Base-by-base conservation (phyloP, 2,888 invertebrate genomes). In the Odontomyia ornata region DNA sequence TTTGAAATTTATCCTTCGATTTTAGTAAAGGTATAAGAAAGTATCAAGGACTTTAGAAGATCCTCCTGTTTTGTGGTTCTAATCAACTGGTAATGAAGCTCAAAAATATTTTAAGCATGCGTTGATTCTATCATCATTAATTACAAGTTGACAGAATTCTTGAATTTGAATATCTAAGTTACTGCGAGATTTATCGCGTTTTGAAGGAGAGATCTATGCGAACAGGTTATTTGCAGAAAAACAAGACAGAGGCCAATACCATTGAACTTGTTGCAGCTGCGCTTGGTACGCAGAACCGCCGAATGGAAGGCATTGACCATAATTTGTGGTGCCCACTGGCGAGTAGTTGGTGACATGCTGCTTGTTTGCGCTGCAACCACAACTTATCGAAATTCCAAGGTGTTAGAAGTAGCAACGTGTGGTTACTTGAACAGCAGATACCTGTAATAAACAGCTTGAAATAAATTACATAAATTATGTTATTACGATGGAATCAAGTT, bases 251-350 rank as follows among this genome's bases (percentile, higher is more conserved):
- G 69, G 47, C n/a, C 47, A 27, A 18, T 43, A 69, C 43, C 69
- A 69, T 69, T 69, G 69, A 69, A 69, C 69, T 69, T 69, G 69
- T 69, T 69, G 69, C 47, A n/a, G 36, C 36, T 36, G 36, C 36
- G 36, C 36, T 36, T 36, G 3, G 36, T 5, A 36, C 36, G 36
- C 9, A 36, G 13, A 18, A 13, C 23, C 46, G 25, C 9, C 4
- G 4, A 47, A 69, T 1, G 9, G 4, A 47, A 69, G 69, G 47
- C 69, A 69, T 69, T 69, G 69, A 69, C 69, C 69, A 69, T 69
- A 69, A 69, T 69, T 47, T 69, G 47, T 21, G 1, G 11, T 18
- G 27, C 69, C 69, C n/a, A 69, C 13, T 47, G 15, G 69, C 69
- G 47, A 27, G 9, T 36, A 18, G 46, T 30, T 15, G 47, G 69